phyloP scores from a whole-genome alignment of 2,113 vertebrate species.

The Callithrix jacchus region DNA sequence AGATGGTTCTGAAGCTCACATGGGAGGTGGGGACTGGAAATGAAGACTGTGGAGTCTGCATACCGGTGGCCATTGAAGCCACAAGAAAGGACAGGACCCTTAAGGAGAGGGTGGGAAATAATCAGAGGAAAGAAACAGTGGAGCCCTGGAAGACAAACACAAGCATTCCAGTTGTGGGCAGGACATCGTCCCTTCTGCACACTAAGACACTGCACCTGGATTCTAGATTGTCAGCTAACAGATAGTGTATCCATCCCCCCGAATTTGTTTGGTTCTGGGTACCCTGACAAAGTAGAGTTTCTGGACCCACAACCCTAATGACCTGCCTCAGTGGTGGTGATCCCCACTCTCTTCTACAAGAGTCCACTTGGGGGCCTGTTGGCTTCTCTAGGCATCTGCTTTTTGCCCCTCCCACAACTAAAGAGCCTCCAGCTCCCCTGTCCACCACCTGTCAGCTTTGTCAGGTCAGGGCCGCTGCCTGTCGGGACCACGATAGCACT shows the following conservation, averaged over 20 bases:
- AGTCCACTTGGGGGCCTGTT: not conserved
- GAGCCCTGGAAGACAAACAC: not conserved
- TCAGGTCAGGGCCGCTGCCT: not conserved
- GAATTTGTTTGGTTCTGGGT: not conserved
- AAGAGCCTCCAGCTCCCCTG: not conserved
- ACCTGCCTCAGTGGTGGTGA: not conserved
- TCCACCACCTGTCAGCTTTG: not conserved
- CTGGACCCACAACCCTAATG: not conserved
- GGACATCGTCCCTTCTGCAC: not conserved
- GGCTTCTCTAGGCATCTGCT: not conserved
- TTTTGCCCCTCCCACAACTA: not conserved
- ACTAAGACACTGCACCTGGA: not conserved
- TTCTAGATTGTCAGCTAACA: not conserved
- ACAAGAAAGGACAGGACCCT: not conserved
- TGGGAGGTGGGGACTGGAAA: not conserved
- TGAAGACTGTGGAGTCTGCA: not conserved
- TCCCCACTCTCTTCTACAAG: not conserved
- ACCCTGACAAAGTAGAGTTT: not conserved
- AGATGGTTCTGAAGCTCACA: not conserved
- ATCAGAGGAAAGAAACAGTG: not conserved
- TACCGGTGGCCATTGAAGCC: not conserved
- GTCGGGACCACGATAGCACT: not conserved
- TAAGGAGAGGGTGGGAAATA: not conserved
- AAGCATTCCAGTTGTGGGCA: not conserved
- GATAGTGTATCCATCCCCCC: too few relatives aligned